phyloP scores from a whole-genome alignment of 2,113 vertebrate species.

The Protobothrops mucrosquamatus region DNA sequence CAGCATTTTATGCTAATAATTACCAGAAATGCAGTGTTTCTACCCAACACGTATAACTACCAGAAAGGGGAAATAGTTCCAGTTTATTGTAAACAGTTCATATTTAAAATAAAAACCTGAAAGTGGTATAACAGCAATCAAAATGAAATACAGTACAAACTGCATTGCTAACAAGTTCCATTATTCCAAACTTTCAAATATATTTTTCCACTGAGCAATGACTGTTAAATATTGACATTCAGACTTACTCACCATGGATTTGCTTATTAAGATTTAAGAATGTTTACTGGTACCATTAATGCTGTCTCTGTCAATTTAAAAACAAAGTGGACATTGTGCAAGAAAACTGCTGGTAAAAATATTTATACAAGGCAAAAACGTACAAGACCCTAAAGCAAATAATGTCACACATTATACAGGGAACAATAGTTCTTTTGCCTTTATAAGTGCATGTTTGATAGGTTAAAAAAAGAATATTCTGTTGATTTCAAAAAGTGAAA shows the following conservation, averaged over 20 bases:
- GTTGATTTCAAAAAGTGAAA: constrained; percentile 4
- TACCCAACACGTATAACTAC: not conserved
- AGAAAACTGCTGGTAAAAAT: constrained; percentile 22
- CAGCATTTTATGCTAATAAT: not conserved
- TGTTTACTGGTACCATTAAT: constrained; percentile 28
- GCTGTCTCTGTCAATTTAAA: constrained; percentile 21
- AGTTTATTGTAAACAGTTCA: constrained; percentile 52
- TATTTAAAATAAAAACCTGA: constrained; percentile 40
- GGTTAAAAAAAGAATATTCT: not conserved
- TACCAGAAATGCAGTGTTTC: not conserved
- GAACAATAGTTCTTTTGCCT: not conserved
- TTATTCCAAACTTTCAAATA: constrained; percentile 32
- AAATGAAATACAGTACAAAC: constrained; percentile 39
- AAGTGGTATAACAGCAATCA: constrained; percentile 41
- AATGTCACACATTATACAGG: not conserved
- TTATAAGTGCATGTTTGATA: constrained; percentile 8
- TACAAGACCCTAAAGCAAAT: constrained; percentile 14
- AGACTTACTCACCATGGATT: constrained; percentile 28
- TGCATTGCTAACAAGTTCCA: constrained; percentile 27
- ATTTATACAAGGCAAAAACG: constrained; percentile 31
- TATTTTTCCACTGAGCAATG: constrained; percentile 9
- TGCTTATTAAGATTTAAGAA: constrained; percentile 11
- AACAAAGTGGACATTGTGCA: constrained; percentile 22
- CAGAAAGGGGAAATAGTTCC: constrained; percentile 22
- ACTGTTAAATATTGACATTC: constrained; percentile 4